phyloP scores from a whole-genome alignment of 2,113 vertebrate genomes.

The Scolopax mira region DNA sequence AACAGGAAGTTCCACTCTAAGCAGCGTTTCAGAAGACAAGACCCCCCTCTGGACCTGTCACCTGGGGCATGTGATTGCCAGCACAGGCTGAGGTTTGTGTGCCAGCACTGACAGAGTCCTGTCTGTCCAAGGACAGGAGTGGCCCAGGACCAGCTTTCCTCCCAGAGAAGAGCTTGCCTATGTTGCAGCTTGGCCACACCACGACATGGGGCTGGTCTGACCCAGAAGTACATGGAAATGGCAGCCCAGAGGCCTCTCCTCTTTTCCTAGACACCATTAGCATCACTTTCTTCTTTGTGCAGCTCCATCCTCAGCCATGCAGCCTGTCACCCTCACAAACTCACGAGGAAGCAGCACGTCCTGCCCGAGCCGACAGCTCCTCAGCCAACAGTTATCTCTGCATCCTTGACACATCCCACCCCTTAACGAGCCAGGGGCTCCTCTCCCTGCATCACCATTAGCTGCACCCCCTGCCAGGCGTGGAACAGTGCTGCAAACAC shows the following conservation, averaged over 20 bases:
- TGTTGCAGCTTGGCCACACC: rapidly evolving
- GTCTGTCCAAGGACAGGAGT: not conserved
- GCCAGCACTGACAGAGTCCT: not conserved
- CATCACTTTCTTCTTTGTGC: not conserved
- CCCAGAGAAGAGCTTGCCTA: not conserved
- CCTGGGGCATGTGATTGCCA: not conserved
- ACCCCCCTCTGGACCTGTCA: not conserved
- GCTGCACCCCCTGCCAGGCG: not conserved
- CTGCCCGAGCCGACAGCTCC: not conserved
- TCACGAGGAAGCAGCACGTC: not conserved
- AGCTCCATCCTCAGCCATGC: not conserved
- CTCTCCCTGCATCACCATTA: not conserved
- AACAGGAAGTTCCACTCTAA: not conserved
- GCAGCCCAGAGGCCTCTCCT: not conserved
- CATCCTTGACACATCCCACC: not conserved
- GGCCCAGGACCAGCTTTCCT: not conserved
- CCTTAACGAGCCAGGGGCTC: rapidly evolving
- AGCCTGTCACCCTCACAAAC: not conserved
- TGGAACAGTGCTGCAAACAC: not conserved
- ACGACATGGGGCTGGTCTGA: not conserved
- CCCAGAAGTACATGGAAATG: not conserved
- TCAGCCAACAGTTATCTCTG: not conserved
- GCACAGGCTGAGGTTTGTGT: not conserved
- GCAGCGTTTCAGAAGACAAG: not conserved
- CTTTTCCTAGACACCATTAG: not conserved